Conservation (phyloP, 2,888 invertebrate species). For the Cheilosia variabilis region DNA sequence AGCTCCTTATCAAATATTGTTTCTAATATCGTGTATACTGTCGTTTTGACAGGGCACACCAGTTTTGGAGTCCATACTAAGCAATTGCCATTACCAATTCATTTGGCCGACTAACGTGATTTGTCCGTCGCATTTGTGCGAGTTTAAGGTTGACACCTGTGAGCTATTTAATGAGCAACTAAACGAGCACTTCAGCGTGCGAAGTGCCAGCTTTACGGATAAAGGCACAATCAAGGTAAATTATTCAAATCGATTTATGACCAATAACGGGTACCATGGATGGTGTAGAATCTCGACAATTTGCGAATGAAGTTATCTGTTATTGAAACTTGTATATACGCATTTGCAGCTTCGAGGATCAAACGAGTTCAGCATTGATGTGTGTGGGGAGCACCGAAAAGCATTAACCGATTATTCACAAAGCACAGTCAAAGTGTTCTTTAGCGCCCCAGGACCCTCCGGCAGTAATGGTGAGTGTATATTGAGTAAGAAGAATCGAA, state of each 20-base stretch:
- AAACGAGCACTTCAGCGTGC: conserved; percentile 78
- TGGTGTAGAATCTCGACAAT: not conserved
- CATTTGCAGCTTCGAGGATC: conserved; percentile 58
- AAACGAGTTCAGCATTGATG: conserved; percentile 78
- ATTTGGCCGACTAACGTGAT: conserved; percentile 83
- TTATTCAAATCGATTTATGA: conserved; percentile 13
- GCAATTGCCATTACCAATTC: conserved; percentile 81
- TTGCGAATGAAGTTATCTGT: conserved; percentile 13
- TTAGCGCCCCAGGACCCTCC: conserved; percentile 79
- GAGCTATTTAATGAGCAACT: conserved; percentile 78
- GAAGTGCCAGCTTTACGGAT: conserved; percentile 79
- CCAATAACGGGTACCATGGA: not conserved
- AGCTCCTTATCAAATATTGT: no score
- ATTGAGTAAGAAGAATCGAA: no score
- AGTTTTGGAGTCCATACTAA: conserved; percentile 80
- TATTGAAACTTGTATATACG: not conserved
- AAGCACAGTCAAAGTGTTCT: conserved; percentile 82
- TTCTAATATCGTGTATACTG: not conserved
- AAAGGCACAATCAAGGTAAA: conserved; percentile 81
- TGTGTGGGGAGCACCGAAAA: conserved; percentile 80
- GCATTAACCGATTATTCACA: conserved; percentile 82
- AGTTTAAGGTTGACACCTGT: conserved; percentile 80
- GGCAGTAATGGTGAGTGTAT: conserved; percentile 80
- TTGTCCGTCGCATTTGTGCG: conserved; percentile 82
- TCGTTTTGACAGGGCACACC: conserved; percentile 77